phyloP scores from a whole-genome alignment of 2,888 invertebrate genomes.

The Dicyrtomina minuta region DNA sequence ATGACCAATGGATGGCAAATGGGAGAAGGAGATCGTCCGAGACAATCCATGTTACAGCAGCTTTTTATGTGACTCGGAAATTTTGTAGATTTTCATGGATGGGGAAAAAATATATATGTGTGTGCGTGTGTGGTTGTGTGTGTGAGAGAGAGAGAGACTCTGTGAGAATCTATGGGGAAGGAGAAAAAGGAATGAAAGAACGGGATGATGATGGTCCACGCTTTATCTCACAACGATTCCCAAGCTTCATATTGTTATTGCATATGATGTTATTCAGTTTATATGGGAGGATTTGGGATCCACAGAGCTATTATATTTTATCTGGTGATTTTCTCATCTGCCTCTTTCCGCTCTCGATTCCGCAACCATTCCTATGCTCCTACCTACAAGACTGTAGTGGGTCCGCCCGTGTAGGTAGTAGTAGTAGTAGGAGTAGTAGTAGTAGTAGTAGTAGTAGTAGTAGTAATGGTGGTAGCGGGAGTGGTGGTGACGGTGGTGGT shows the following conservation, averaged over 20 bases:
- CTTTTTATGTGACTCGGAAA: slow-evolving; percentile 45
- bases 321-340: slow-evolving; percentile 45
- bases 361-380: not conserved
- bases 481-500: too few species aligned
- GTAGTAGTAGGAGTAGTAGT: too few species aligned
- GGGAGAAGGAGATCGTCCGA: slow-evolving; percentile 38
- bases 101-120: not conserved
- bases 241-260: slow-evolving; percentile 50
- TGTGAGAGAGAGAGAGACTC: slow-evolving; percentile 12
- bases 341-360: slow-evolving; percentile 32
- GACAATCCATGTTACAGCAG: slow-evolving; percentile 38
- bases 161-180: too few species aligned
- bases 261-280: slow-evolving; percentile 50
- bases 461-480: too few species aligned
- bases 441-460: too few species aligned
- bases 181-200: slow-evolving; percentile 4
- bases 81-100: slow-evolving; percentile 42
- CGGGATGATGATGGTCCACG: slow-evolving; percentile 37
- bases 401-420: too few species aligned
- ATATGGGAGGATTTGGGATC: slow-evolving; percentile 43
- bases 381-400: too few species aligned
- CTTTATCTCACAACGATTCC: slow-evolving; percentile 44
- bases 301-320: slow-evolving; percentile 45
- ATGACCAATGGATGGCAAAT: slow-evolving; percentile 48
- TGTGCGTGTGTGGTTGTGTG: not conserved